phyloP scores from a whole-genome alignment of 2,113 vertebrate genomes.

The Petroica traversi region DNA sequence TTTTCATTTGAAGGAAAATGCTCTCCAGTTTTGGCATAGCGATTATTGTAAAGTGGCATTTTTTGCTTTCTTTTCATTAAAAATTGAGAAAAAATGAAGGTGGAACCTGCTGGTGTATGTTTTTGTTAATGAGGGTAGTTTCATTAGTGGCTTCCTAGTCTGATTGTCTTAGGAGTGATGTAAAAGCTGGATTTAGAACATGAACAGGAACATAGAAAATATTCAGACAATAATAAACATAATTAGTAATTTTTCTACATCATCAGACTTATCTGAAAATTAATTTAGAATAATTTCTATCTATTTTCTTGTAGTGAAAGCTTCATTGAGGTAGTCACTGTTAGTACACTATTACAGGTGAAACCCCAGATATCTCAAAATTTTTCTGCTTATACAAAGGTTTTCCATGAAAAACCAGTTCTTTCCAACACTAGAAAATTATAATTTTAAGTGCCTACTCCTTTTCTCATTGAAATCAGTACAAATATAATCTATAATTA shows the following conservation, averaged over 20 bases:
- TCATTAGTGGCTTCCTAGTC: neutral
- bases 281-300: neutral
- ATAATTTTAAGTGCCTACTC: neutral
- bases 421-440: neutral
- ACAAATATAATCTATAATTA: neutral
- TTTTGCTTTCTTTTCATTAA: neutral
- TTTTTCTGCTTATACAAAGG: neutral
- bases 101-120: neutral
- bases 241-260: neutral
- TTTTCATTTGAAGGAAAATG: neutral
- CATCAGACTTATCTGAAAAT: neutral
- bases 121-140: neutral
- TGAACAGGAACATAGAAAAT: neutral
- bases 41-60: neutral
- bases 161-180: neutral
- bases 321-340: neutral
- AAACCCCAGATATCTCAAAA: neutral
- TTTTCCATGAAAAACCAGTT: neutral
- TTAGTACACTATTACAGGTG: neutral
- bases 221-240: neutral
- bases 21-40: neutral
- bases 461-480: neutral
- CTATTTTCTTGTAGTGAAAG: neutral
- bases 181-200: neutral
- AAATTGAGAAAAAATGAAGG: neutral